Evolutionary conservation across 2,888 invertebrate species (phyloP), one percentile per base, ranked within the genome.

Genomic region (Xiphydria camelus): DNA sequence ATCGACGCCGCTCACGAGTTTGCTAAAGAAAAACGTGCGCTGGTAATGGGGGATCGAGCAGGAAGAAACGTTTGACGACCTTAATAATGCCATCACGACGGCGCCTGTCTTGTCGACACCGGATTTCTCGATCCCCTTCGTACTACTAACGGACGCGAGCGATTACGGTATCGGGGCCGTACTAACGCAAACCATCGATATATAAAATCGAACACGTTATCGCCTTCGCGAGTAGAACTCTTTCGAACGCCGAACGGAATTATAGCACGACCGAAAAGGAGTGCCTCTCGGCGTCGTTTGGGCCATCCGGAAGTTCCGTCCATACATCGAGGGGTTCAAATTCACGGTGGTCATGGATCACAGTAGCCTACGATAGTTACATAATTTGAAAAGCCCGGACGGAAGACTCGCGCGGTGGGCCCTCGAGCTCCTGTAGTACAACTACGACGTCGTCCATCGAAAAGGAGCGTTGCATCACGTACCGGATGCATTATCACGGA

Each of bases 81-180:
- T 23, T 9, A 23, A 2, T 7, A 23, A 2, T 9, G 23, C 23
- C 7, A 7, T 23, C 7, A 23, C 23, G n/a, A 23, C 2, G 2
- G 23, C 23, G n/a, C 23, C 23, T n/a, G n/a, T n/a, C 2, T 2
- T 23, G n/a, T 9, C 23, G n/a, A 9, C 7, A 7, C 2, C 23
- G n/a, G 2, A 23, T n/a, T 23, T 23, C 23, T 9, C 23, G 2
- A 23, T 9, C 7, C 7, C 23, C 7, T 23, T 23, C 2, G 7
- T 9, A 7, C 7, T 23, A 23, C 23, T 9, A 23, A 23, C 23
- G 2, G 2, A 23, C 23, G 4, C 52, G 47, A 18, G 51, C 50
- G 26, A 47, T 9, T 9, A 7, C 1, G 23, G 23, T 9, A 23
- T 23, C 7, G 23, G 23, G n/a, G 23, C 23, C 7, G 23, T 23